Conservation (phyloP, 35 echinoderm and acorn worm species). For the Patiria miniata region DNA sequence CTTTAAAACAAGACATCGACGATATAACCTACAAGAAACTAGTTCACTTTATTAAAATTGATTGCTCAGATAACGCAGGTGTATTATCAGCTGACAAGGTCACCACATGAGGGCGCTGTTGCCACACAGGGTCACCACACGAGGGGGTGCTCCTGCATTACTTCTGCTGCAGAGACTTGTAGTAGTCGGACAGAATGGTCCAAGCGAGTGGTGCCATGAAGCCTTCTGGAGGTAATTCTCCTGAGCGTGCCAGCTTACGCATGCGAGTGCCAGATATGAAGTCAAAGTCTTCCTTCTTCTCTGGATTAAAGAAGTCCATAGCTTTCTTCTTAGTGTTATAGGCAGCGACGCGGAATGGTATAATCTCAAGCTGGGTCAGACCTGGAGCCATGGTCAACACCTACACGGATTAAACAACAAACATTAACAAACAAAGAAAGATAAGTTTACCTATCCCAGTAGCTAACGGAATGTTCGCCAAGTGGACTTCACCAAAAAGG, state of each 20-base stretch:
- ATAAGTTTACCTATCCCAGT: no score
- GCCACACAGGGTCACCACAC: background rate
- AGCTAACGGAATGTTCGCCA: no score
- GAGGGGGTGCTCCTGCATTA: background rate
- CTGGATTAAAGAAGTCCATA: slow-evolving; percentile 99
- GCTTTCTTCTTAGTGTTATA: slow-evolving; percentile 90
- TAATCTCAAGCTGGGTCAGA: slow-evolving; percentile 95
- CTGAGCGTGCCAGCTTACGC: slow-evolving; percentile 72
- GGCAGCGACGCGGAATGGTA: slow-evolving; percentile 98
- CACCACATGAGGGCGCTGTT: slow-evolving; percentile 1
- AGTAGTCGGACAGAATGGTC: slow-evolving; percentile 74
- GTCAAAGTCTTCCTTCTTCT: slow-evolving; percentile 89
- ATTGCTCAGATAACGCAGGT: no score
- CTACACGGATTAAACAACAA: slow-evolving; percentile 19
- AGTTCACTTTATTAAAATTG: no score
- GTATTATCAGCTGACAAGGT: no score
- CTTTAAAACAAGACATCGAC: no score
- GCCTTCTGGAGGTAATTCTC: slow-evolving; percentile 77
- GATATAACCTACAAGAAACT: no score
- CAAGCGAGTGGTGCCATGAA: slow-evolving; percentile 98
- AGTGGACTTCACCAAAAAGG: no score
- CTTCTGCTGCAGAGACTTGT: slow-evolving; percentile 46
- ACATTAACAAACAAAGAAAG: no score
- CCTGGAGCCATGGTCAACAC: slow-evolving; percentile 97
- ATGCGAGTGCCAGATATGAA: slow-evolving; percentile 97